phyloP scores from a whole-genome alignment of 2,797 vertebrate genomes.

The Peromyscus aztecus region DNA sequence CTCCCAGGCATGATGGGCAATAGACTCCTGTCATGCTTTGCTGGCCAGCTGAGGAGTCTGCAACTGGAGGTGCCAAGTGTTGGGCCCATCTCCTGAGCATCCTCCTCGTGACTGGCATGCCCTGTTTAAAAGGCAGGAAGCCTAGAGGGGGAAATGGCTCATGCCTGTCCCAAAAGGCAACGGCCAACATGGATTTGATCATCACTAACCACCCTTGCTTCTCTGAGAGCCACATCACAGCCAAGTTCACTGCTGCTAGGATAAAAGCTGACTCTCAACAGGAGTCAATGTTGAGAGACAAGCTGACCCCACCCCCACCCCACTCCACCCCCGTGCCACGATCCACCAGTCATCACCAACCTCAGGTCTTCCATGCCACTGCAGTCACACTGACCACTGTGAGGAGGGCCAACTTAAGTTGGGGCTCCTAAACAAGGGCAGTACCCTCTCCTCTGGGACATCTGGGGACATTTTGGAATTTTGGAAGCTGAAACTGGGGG shows the following conservation, averaged over 20 bases:
- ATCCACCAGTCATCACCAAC: not conserved
- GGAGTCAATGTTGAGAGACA: not conserved
- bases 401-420: not conserved
- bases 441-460: not conserved
- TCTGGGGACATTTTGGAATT: not conserved
- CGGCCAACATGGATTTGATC: not conserved
- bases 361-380: not conserved
- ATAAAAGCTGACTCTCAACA: not conserved
- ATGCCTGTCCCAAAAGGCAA: not conserved
- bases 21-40: constrained; percentile 54
- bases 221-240: not conserved
- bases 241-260: not conserved
- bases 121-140: not conserved
- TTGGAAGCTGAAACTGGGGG: not conserved
- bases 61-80: not conserved
- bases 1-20: constrained; percentile 21
- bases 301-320: not conserved
- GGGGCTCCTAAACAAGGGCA: not conserved
- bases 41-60: constrained; percentile 7
- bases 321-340: no score
- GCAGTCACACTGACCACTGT: not conserved
- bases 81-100: not conserved
- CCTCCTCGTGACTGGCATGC: not conserved
- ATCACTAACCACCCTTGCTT: not conserved
- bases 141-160: not conserved